Evolutionary conservation across 2,113 vertebrate genomes (phyloP), one percentile per base, ranked within the genome.

Genomic region (Paratilapia polleni): DNA sequence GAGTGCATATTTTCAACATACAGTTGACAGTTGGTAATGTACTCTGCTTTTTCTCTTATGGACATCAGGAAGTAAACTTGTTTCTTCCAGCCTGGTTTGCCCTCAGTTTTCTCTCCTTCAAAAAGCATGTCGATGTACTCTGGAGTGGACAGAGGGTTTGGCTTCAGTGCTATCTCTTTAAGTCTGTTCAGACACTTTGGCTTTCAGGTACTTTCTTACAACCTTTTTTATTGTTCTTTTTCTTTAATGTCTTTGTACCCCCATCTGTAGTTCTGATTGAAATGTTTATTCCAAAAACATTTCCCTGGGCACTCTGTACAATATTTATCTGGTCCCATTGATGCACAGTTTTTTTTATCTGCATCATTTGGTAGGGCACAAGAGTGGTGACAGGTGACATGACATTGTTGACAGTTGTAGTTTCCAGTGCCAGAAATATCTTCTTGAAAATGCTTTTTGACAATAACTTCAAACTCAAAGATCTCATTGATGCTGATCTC

Each of bases 91-190:
- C 28, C 28, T 31, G 28, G 28, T 31, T 31, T 31, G 2, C 28
- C 28, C 2, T 31, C 28, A 31, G 28, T 3, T 31, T 31, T 31
- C 28, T 31, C 28, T 31, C 4, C 28, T 31, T 31, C 28, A 31
- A 31, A 3, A 31, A 31, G 28, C 28, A 31, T 31, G 28, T 31
- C 28, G 4, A 31, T 31, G 28, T 31, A 31, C 28, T 31, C 28
- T 31, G 28, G 28, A 31, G 88, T 80, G 19, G 93, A 92, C 6
- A 92, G 83, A 19, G 73, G 89, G n/a, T 91, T 60, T 7, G 93
- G 83, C 60, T 59, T 92, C 74, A 94, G 83, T 1, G 90, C 88
- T 0, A 89, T 94, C 77, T 89, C 81, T 66, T 87, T 80, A 0
- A 94, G 90, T 49, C 88, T 77, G 77, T 82, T 82, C 1, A 92